These are phyloP conservation scores for Pycnomerus fuliginosus DNA, from an alignment of 2,888 invertebrate species.

Conservation along the genomic window DNA sequence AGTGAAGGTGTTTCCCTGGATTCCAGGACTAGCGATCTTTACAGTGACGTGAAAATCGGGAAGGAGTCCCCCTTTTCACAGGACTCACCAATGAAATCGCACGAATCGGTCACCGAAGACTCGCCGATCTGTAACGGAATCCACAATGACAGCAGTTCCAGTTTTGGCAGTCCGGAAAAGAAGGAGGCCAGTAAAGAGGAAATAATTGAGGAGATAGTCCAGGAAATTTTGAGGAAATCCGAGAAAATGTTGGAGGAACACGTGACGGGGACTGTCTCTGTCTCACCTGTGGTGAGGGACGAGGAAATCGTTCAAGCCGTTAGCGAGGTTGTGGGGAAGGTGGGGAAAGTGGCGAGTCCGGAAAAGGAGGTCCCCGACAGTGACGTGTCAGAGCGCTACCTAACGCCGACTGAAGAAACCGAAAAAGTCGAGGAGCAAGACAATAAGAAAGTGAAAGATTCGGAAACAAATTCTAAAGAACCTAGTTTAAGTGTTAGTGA, in stretches of 20 bases:
- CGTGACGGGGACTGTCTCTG: constrained; percentile 29
- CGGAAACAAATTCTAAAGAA: constrained; percentile 25
- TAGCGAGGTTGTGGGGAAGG: constrained; percentile 56
- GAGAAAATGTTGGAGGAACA: constrained; percentile 55
- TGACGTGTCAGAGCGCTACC: constrained; percentile 65
- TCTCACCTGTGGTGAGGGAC: constrained; percentile 51
- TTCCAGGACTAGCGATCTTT: constrained; percentile 58
- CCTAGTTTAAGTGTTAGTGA: constrained; percentile 36
- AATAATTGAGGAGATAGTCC: constrained; percentile 56
- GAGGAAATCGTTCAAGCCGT: constrained; percentile 58
- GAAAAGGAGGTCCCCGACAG: constrained; percentile 65
- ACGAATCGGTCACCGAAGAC: constrained; percentile 35
- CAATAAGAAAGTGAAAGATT: constrained; percentile 12
- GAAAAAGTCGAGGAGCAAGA: constrained; percentile 16
- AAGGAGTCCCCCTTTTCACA: constrained; percentile 61
- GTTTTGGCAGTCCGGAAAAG: constrained; percentile 48
- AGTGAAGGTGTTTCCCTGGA: constrained; percentile 57
- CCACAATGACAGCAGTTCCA: constrained; percentile 48
- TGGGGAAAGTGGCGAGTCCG: constrained; percentile 51
- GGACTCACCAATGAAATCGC: constrained; percentile 50
- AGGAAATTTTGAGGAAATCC: constrained; percentile 56
- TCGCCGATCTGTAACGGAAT: constrained; percentile 50
- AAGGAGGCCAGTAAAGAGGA: constrained; percentile 47
- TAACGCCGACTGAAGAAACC: constrained; percentile 64
- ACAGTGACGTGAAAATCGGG: constrained; percentile 62